Base-by-base conservation (phyloP, 2,797 vertebrate species). In the Ptychobarbus kaznakovi region DNA sequence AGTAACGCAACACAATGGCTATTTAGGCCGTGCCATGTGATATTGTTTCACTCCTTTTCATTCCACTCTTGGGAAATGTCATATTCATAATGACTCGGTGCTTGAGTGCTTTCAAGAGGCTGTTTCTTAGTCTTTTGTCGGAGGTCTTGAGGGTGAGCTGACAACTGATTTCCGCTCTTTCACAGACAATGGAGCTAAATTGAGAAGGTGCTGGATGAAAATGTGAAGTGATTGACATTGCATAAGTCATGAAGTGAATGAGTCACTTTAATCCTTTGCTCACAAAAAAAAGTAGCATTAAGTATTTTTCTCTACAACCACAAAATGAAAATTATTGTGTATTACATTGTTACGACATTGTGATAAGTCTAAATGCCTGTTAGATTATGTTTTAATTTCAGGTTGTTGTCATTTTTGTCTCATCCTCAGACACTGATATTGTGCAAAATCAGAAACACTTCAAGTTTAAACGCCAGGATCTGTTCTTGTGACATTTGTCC, bases 101-200 rank as follows among this genome's bases (percentile, higher is more conserved):
- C 63, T 84, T 84, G 63, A 84, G 65, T 78, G 82, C 82, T 84
- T 84, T 78, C 74, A 78, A 46, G 38, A 80, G 76, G 44, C 75
- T 73, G 56, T 53, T 82, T 79, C 53, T 40, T 18, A 51, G 86
- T 53, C 74, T 84, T 65, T 61, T 80, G 66, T 87, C 74, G 0
- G 81, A 66, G 81, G 51, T 82, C 77, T 82, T 84, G 53, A 81
- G 32, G 58, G 79, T 42, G 28, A 82, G 63, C 16, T 70, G 53
- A 51, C 18, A 66, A 46, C 83, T 73, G 51, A 85, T 80, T 72
- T 85, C 42, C 53, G 25, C 38, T 80, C 68, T 80, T 80, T 63
- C 32, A 15, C 74, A 84, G 75, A 84, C 65, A 51, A 80, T 80
- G 66, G 53, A 85, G 76, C 76, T 80, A 85, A 85, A 38, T 46